A percentile compares a stretch with the other conserved stretches of the same genome.
Evolutionary conservation across 1,140 invertebrate genomes (phyloP).

Genomic region (Panulirus ornatus): DNA sequence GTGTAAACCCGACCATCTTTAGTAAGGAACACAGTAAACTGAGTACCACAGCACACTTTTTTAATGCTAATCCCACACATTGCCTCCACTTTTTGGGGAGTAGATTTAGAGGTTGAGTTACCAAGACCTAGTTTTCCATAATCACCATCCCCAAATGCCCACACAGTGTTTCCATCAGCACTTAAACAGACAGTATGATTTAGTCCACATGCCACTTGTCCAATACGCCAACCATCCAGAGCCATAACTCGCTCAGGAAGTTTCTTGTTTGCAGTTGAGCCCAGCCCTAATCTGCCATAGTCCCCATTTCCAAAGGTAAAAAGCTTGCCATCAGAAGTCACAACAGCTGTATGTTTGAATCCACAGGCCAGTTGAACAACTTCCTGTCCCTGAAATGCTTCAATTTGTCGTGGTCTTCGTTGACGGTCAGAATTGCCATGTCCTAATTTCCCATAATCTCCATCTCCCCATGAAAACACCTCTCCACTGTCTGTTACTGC

Average conservation of each 20-base stretch:
- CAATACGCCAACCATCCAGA: slow-evolving; percentile 80
- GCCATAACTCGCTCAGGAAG: slow-evolving; percentile 81
- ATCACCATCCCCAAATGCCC: slow-evolving; percentile 85
- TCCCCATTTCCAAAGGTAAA: slow-evolving; percentile 86
- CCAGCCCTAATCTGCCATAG: slow-evolving; percentile 83
- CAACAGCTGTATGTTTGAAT: slow-evolving; percentile 85
- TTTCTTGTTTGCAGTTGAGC: slow-evolving; percentile 83
- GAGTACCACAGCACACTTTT: slow-evolving; percentile 83
- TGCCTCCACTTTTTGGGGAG: slow-evolving; percentile 81
- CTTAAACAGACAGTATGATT: slow-evolving; percentile 84
- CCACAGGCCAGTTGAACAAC: slow-evolving; percentile 83
- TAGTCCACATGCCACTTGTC: slow-evolving; percentile 82
- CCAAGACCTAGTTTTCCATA: slow-evolving; percentile 84
- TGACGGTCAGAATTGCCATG: slow-evolving; percentile 85
- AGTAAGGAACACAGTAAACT: slow-evolving; percentile 84
- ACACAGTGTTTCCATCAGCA: slow-evolving; percentile 82
- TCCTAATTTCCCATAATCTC: slow-evolving; percentile 84
- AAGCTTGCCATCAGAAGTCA: slow-evolving; percentile 83
- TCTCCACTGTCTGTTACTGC: slow-evolving; percentile 83
- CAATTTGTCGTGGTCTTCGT: slow-evolving; percentile 83
- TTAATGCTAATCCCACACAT: slow-evolving; percentile 81
- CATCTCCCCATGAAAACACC: slow-evolving; percentile 83
- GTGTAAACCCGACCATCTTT: slow-evolving; percentile 82
- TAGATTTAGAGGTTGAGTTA: slow-evolving; percentile 81
- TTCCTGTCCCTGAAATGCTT: slow-evolving; percentile 83